Evolutionary conservation across 2,888 invertebrate genomes (phyloP), one percentile per base, ranked within the genome.

Genomic region (Drosophila ustulata): DNA sequence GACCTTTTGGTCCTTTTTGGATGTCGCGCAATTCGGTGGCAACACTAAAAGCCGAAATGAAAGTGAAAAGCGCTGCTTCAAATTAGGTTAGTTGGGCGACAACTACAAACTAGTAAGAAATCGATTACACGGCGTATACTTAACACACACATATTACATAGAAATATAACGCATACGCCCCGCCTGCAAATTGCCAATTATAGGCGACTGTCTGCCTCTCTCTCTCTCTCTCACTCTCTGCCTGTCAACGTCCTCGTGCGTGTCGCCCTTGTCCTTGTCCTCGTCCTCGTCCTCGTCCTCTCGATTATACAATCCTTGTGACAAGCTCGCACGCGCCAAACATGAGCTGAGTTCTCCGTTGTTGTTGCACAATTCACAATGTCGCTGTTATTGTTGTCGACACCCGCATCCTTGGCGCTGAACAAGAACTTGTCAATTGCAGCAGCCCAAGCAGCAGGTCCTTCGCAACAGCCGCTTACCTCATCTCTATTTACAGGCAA

Each of bases 371-470:
- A 69, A 52, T 78, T 66, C 68, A 72, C 70, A 55, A 45, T 78
- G 81, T 59, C 76, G 23, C 25, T 28, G 52, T 47, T 63, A 52
- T 56, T 55, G 70, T 77, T 63, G 68, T 50, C 68, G 71, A 8
- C 80, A 61, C 77, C 51, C 66, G 73, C 69, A 74, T 58, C 65
- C 73, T 57, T 82, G 78, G 66, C 83, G 83, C 79, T 81, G 74
- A 83, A 80, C 78, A 73, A 69, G 71, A 78, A 78, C 80, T 79
- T 85, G 88, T 77, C 77, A 82, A 80, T 71, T 67, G 63, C 80
- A 78, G 65, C 34, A 34, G 34, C 32, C 1, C 18, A 18, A 34
- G 32, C 34, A 3, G 34, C 34, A 73, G 78, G 69, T 49, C 67
- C 67, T 46, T 66, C 51, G 50, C 26, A n/a, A 39, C 39, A 9